Evolutionary conservation across 2,113 vertebrate species (phyloP).

Genomic region (Henicopernis longicauda): DNA sequence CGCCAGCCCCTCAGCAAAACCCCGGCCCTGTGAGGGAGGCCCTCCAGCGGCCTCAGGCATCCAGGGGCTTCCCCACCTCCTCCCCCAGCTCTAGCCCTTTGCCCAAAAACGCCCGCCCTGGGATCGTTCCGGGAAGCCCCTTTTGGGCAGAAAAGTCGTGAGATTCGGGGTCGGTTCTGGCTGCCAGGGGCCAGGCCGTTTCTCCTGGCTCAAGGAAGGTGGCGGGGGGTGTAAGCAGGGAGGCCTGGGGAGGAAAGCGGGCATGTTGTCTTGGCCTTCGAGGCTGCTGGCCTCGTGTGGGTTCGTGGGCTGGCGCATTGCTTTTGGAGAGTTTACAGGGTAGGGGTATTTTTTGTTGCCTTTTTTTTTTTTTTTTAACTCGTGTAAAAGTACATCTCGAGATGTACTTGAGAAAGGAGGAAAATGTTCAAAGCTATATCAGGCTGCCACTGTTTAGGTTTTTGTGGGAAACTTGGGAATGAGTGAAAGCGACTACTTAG

Average conservation of each 20-base stretch:
- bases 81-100: background rate
- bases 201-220: too few relatives aligned
- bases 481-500: background rate
- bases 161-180: background rate
- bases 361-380: background rate
- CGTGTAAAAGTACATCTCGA: background rate
- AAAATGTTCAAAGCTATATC: background rate
- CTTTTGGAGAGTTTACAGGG: background rate
- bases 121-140: fast-evolving
- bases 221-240: fast-evolving
- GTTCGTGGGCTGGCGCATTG: fast-evolving
- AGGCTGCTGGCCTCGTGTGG: fast-evolving
- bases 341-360: background rate
- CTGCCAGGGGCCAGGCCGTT: background rate
- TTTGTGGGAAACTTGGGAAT: slow-evolving; percentile 32
- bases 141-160: background rate
- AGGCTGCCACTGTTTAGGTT: background rate
- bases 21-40: too few relatives aligned
- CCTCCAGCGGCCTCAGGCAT: fast-evolving
- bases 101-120: background rate
- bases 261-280: fast-evolving
- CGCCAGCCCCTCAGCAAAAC: background rate
- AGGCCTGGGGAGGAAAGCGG: fast-evolving
- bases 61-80: too few relatives aligned
- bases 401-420: background rate